Base-by-base conservation (phyloP, 2,113 vertebrate genomes). In the Melanerpes aurifrons region DNA sequence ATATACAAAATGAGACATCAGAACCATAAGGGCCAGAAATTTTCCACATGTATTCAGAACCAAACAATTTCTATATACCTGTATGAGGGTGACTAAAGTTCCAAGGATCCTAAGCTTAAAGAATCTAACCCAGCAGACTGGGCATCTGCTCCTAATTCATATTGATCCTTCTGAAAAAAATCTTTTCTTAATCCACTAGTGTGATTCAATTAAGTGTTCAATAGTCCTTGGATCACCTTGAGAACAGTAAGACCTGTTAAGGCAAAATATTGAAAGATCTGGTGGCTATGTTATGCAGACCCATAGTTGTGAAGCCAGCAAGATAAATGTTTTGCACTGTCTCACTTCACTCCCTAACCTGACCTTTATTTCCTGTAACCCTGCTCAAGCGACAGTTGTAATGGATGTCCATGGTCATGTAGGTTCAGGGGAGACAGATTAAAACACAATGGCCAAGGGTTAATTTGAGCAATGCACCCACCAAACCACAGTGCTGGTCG, bases 111-210 rank as follows among this genome's bases (percentile, higher is more conserved):
- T 16, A 77, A 29, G 43, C 7, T 21, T 78, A 26, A 71, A 66
- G 29, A 58, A 69, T 31, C 12, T 4, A 67, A 61, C 26, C 45
- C 37, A n/a, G n/a, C n/a, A n/a, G 50, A 69, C 56, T 22, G 25
- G 10, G 59, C n/a, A 57, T 29, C 48, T 85, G 32, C 43, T 87
- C 26, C 79, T 77, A 54, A 91, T 92, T 83, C 78, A n/a, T 57
- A 87, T 61, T 40, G 85, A 89, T 80, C 57, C 28, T 71, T 80
- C 2, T 1, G 73, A 83, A 93, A 95, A 95, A 95, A 88, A 85
- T 85, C 89, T 58, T 73, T 84, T 53, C 32, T 82, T 67, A 87
- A 92, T 85, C 75, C 61, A 45, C 47, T 88, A 62, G 12, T 21
- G 67, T 82, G 84, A 92, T 80, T 91, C 75, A 91, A 76, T 82